Percentiles rank a stretch among this genome's conserved stretches.
Conservation (phyloP, 2,888 invertebrate genomes). For the Lepidocyrtinus sp. region DNA sequence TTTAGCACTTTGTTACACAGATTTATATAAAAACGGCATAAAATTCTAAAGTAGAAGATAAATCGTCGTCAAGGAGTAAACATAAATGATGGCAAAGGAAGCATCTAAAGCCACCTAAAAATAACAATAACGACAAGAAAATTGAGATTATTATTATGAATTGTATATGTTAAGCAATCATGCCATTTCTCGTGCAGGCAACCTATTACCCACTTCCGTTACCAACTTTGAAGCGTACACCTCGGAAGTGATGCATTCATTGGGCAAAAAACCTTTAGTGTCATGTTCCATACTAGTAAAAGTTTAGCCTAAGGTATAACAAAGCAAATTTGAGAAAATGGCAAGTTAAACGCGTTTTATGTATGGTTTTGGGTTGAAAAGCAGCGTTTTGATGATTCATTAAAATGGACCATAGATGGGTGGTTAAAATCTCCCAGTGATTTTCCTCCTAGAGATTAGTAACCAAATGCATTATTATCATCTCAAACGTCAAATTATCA, state of each 20-base stretch:
- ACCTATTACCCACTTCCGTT: conserved; percentile 70
- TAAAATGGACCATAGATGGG: conserved; percentile 13
- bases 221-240: conserved; percentile 70
- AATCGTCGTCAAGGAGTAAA: not conserved
- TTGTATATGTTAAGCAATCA: conserved; percentile 68
- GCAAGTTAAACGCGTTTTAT: conserved; percentile 6
- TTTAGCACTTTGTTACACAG: not conserved
- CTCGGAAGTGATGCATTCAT: conserved; percentile 70
- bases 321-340: not conserved
- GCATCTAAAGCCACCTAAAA: not conserved
- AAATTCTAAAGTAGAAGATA: not conserved
- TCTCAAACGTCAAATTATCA: conserved; percentile 13
- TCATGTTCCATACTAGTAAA: not conserved
- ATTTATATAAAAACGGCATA: not conserved
- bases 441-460: conserved; percentile 8
- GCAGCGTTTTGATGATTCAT: not conserved
- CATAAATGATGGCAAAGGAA: not conserved
- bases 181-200: conserved; percentile 70
- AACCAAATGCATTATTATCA: conserved; percentile 1
- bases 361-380: not conserved
- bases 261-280: conserved; percentile 68
- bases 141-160: not conserved
- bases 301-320: too few relatives aligned
- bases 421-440: conserved; percentile 1
- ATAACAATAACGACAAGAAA: conserved; percentile 13